Base-by-base conservation (phyloP, 1,140 invertebrate genomes). In the Atopsyche davidsoni region DNA sequence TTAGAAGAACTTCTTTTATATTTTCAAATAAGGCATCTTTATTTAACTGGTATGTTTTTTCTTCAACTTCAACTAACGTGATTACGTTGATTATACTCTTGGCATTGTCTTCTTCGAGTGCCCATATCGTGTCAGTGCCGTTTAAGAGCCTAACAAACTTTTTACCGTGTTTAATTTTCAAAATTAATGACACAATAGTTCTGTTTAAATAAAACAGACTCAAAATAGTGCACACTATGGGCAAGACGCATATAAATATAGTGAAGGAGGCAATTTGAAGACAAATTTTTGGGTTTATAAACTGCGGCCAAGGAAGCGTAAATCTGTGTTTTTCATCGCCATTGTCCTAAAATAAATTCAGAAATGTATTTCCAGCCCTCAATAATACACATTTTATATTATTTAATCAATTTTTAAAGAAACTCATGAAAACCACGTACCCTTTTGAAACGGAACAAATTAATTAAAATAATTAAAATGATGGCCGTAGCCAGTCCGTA, bases 111-210 rank as follows among this genome's bases (percentile, higher is more conserved):
- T 75, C 67, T 59, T 78, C 76, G 2, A 76, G 40, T 22, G 71
- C 69, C 75, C 75, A 78, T 38, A 77, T 66, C 1, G 67, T 66
- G 57, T 78, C 75, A 28, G 68, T 70, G 14, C 74, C 74, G 4
- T 73, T 63, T 3, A 77, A 54, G 11, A 76, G 65, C 35, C 64
- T 64, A 0, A 59, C 65, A 48, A 73, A 76, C 32, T 64, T 60
- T 7, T 64, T 60, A 17, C 65, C 64, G 19, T 60, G 63, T 46
- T 52, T 59, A 25, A 53, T 64, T 22, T 65, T 44, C 11, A 56
- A 32, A 19, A 56, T 34, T 14, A 52, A 10, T 9, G 38, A 44
- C 4, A 56, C 46, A 14, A 52, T 39, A 10, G 53, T 19, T 60
- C 68, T 70, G 45, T 68, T 67, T 16, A 61, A 4, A 41, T 54